phyloP scores from a whole-genome alignment of 1,140 invertebrate species.

The Drosophila miranda region DNA sequence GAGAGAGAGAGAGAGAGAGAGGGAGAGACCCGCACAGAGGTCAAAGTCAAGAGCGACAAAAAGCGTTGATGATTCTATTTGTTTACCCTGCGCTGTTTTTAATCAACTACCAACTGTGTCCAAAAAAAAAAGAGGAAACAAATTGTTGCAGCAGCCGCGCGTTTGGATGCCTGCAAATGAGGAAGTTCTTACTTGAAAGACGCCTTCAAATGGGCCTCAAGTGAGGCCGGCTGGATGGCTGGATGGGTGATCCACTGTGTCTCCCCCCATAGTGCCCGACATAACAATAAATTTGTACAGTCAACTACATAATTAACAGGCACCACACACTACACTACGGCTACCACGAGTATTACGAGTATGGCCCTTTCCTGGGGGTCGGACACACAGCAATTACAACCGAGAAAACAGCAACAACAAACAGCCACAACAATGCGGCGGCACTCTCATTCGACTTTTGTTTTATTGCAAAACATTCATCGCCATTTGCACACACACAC shows the following conservation, averaged over 20 bases:
- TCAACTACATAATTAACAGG: slow-evolving; percentile 64
- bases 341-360: slow-evolving; percentile 37
- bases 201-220: slow-evolving; percentile 36
- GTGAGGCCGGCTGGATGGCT: slow-evolving; percentile 24
- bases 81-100: slow-evolving; percentile 21
- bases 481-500: slow-evolving; percentile 58
- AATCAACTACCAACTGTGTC: slow-evolving; percentile 52
- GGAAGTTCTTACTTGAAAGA: slow-evolving; percentile 65
- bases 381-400: slow-evolving; percentile 35
- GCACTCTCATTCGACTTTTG: slow-evolving; percentile 62
- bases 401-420: slow-evolving; percentile 27
- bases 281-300: slow-evolving; percentile 53
- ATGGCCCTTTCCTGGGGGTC: slow-evolving; percentile 40
- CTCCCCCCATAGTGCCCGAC: slow-evolving; percentile 16
- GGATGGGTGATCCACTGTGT: slow-evolving; percentile 9
- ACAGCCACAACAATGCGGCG: slow-evolving; percentile 37
- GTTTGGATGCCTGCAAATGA: slow-evolving; percentile 21
- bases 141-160: slow-evolving; percentile 8
- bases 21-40: slow-evolving; percentile 38
- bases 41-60: slow-evolving; percentile 68
- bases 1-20: slow-evolving; percentile 4
- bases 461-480: slow-evolving; percentile 76
- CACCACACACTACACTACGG: neutral
- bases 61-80: slow-evolving; percentile 31
- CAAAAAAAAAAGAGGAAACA: slow-evolving; percentile 7